Conservation (phyloP, 2,113 vertebrate genomes). For the Sprattus sprattus region DNA sequence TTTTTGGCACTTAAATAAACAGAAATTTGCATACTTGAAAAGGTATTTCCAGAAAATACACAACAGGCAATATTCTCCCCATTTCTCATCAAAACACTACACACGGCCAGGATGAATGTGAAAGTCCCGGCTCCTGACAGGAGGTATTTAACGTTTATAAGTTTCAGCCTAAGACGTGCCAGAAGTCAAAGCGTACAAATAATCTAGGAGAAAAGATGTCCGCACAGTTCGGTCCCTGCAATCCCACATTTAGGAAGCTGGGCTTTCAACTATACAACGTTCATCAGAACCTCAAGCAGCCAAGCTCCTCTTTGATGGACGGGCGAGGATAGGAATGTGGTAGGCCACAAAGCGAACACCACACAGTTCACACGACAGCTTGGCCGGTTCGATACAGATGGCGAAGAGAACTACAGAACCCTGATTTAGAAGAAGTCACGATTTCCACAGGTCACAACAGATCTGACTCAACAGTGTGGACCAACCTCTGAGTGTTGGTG, state of each 20-base stretch:
- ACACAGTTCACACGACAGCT: constrained; percentile 37
- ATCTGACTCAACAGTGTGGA: background rate
- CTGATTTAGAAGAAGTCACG: background rate
- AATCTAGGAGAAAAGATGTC: background rate
- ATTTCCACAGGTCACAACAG: background rate
- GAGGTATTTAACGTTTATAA: constrained; percentile 43
- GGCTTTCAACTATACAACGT: background rate
- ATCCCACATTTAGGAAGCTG: background rate
- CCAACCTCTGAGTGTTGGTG: background rate
- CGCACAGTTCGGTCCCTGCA: background rate
- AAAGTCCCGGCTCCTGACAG: constrained; percentile 39
- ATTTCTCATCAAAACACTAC: constrained; percentile 33
- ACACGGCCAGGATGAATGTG: constrained; percentile 35
- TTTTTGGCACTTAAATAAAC: constrained; percentile 52
- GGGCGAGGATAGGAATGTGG: background rate
- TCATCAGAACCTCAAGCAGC: background rate
- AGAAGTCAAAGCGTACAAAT: background rate
- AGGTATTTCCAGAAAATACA: constrained; percentile 42
- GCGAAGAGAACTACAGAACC: background rate
- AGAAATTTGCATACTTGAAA: constrained; percentile 50
- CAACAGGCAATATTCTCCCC: constrained; percentile 30
- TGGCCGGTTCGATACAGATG: background rate
- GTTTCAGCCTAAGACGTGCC: background rate
- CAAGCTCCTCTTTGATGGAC: background rate
- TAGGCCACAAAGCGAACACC: background rate